Conservation (phyloP, 2,797 vertebrate species). For the Microtus californicus region DNA sequence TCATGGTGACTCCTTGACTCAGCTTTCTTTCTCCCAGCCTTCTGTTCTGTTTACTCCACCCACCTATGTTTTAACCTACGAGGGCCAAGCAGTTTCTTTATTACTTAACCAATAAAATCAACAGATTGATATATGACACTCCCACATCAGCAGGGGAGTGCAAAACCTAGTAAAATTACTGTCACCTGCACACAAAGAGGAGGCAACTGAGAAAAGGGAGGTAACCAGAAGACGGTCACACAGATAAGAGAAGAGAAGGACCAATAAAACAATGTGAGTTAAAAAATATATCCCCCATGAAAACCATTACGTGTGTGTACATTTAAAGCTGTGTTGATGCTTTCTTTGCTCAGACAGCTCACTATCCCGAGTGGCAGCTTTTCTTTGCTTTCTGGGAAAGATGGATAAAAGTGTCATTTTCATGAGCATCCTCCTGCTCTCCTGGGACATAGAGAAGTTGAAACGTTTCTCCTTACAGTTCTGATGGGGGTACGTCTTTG, state of each 20-base stretch:
- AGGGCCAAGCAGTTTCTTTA: too few species aligned
- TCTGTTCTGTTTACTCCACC: too few species aligned
- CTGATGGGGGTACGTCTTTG: neutral
- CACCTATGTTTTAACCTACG: too few species aligned
- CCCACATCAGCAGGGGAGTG: too few species aligned
- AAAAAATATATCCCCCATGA: rapidly evolving
- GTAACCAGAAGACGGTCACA: neutral
- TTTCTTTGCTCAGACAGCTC: neutral
- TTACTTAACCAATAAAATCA: too few species aligned
- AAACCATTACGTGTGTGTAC: neutral
- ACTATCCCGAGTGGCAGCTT: neutral
- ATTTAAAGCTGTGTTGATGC: neutral
- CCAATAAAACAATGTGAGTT: neutral
- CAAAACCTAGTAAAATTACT: neutral
- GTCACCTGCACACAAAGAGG: neutral
- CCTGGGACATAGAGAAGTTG: conserved; percentile 38
- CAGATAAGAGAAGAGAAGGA: neutral
- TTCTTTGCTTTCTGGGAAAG: neutral
- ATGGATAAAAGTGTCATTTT: neutral
- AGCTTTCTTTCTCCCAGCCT: too few species aligned
- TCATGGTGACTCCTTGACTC: too few species aligned
- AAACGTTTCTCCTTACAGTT: conserved; percentile 31
- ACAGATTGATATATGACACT: too few species aligned
- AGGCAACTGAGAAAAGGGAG: neutral
- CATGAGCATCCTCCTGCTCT: conserved; percentile 12